Evolutionary conservation across 2,113 vertebrate species (phyloP), one percentile per base, ranked within the genome.

Genomic region (Aspidoscelis tigris): DNA sequence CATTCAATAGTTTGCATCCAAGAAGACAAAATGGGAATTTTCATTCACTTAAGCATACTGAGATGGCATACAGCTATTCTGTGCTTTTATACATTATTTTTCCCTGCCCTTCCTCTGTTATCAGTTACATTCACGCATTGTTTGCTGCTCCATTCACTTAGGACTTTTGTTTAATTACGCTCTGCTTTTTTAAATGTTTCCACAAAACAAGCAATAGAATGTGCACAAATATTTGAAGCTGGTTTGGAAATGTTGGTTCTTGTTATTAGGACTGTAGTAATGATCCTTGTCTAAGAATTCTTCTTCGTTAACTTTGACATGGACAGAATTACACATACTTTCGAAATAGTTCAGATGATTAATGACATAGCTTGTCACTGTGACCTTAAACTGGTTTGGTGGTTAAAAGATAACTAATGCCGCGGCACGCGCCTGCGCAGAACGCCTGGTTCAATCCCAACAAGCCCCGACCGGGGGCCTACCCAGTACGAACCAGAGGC

Each of bases 41-140:
- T 68, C 43, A 64, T 68, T 80, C 68, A 68, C 78, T 41, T 66
- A 79, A 68, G 44, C 64, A 80, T 69, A 26, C 43, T 43, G 43
- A 80, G 78, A 50, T 68, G 41, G 24, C 43, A 47, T 18, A 26
- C 44, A 79, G 26, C 14, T 69, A 26, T 21, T 69, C 26, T 69
- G 78, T 53, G 69, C 64, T 66, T 79, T 24, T n/a, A 6, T 72
- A 41, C 18, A 7, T 47, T 14, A 44, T 24, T 47, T 43, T 6
- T 50, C 43, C 21, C 33, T 26, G 9, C 12, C 41, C 18, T 5
- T 21, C 66, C 11, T 53, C 26, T 70, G 47, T 50, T 39, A 43
- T 26, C 68, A 83, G 47, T 76, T 33, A 68, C 39, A 50, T 22
- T 18, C n/a, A 22, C 22, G 41, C 61, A 76, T 24, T 68, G 53